These are phyloP conservation scores for Myrmophylax atrothorax DNA, from an alignment of 2,113 vertebrate genomes.

Conservation along the genomic window DNA sequence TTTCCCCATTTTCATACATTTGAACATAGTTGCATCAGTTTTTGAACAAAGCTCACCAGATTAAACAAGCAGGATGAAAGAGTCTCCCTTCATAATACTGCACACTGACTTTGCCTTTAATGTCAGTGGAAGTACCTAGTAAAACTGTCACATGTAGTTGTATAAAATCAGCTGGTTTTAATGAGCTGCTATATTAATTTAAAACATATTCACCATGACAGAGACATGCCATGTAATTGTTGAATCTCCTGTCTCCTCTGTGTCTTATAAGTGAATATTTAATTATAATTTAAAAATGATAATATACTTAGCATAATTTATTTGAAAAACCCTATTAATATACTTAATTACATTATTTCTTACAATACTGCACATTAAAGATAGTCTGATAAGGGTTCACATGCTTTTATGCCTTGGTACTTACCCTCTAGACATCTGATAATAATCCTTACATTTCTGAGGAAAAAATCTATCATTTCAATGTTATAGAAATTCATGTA, in stretches of 20 bases:
- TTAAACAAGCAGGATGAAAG: not conserved
- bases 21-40: not conserved
- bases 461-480: not conserved
- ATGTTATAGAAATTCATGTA: not conserved
- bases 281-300: slow-evolving; percentile 23
- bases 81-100: not conserved
- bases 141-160: not conserved
- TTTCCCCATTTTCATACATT: not conserved
- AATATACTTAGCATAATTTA: slow-evolving; percentile 44
- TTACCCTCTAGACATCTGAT: not conserved
- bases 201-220: slow-evolving; percentile 61
- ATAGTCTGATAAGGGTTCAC: slow-evolving; percentile 11
- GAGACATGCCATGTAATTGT: slow-evolving; percentile 37
- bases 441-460: slow-evolving; percentile 8
- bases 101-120: not conserved
- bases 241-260: slow-evolving; percentile 21
- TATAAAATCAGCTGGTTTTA: slow-evolving; percentile 46
- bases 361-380: slow-evolving; percentile 5
- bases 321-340: not conserved
- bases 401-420: not conserved
- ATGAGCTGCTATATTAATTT: slow-evolving; percentile 47
- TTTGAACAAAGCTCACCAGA: not conserved
- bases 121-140: not conserved
- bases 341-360: slow-evolving; percentile 54
- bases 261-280: slow-evolving; percentile 57